These are phyloP conservation scores for Agrochola lychnidis DNA, from an alignment of 2,888 invertebrate genomes.

Conservation along the genomic window DNA sequence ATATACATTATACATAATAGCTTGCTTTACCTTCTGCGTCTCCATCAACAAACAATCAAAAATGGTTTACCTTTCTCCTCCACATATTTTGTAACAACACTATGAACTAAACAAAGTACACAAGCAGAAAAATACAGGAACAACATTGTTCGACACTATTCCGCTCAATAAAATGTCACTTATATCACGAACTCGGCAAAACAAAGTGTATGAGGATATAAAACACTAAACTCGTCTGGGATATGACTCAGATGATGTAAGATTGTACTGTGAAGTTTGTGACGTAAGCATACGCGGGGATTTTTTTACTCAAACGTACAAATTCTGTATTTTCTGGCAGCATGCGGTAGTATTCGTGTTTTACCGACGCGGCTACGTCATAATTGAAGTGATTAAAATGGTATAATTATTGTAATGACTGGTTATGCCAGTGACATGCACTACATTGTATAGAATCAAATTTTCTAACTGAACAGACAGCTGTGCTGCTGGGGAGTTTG, in stretches of 20 bases:
- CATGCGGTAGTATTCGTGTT: background rate
- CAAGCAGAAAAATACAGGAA: slow-evolving; percentile 23
- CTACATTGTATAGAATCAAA: no score
- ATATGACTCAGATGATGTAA: slow-evolving; percentile 27
- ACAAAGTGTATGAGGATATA: slow-evolving; percentile 31
- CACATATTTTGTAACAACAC: slow-evolving; percentile 15
- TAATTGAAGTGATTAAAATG: background rate
- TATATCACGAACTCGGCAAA: slow-evolving; percentile 9
- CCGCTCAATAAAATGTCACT: slow-evolving; percentile 30
- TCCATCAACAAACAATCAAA: background rate
- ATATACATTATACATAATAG: background rate
- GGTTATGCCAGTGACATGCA: background rate
- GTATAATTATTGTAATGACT: background rate
- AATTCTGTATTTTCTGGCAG: no score
- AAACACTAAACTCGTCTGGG: slow-evolving; percentile 19
- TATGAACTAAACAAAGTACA: slow-evolving; percentile 33
- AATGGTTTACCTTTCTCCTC: slow-evolving; percentile 17
- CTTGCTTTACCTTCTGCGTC: background rate
- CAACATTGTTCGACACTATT: slow-evolving; percentile 31
- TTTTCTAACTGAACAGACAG: no score
- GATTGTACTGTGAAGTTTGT: background rate
- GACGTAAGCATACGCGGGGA: no score
- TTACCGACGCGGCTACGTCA: background rate
- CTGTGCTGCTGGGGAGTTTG: no score
- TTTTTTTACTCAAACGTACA: no score